phyloP scores from a whole-genome alignment of 2,797 vertebrate genomes.

The Tragelaphus oryx region DNA sequence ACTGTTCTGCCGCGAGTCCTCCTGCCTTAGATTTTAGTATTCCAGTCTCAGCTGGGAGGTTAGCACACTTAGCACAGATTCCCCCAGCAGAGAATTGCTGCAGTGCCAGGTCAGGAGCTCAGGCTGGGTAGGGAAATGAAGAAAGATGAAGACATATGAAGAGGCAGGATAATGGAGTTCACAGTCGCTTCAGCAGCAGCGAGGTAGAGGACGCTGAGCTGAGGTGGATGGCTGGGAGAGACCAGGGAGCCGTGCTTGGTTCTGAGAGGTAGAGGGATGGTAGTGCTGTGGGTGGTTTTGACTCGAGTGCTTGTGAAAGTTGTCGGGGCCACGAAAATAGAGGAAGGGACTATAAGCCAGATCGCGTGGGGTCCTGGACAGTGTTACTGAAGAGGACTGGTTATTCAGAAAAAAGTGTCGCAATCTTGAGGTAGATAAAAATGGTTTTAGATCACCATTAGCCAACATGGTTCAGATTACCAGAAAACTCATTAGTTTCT shows the following conservation, averaged over 20 bases:
- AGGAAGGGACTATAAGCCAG: background rate
- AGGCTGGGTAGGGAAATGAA: background rate
- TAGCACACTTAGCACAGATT: background rate
- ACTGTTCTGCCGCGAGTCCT: background rate
- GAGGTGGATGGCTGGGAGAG: rapidly evolving
- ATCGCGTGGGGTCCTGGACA: background rate
- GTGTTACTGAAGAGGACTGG: background rate
- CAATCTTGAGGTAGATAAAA: background rate
- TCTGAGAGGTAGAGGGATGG: too few species aligned
- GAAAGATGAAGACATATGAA: background rate
- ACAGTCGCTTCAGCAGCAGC: rapidly evolving
- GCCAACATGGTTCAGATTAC: background rate
- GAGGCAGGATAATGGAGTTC: background rate
- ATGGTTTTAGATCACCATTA: background rate
- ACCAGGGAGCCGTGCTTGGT: background rate
- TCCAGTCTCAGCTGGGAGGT: background rate
- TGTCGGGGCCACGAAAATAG: background rate
- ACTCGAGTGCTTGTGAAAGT: background rate
- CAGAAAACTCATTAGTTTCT: background rate
- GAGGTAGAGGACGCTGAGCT: rapidly evolving
- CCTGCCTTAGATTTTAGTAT: background rate
- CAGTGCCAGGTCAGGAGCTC: background rate
- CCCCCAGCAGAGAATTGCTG: rapidly evolving
- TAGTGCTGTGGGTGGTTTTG: background rate
- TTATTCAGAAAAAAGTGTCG: background rate